Base-by-base conservation (phyloP, 1,140 invertebrate species). In the Uloborus diversus region DNA sequence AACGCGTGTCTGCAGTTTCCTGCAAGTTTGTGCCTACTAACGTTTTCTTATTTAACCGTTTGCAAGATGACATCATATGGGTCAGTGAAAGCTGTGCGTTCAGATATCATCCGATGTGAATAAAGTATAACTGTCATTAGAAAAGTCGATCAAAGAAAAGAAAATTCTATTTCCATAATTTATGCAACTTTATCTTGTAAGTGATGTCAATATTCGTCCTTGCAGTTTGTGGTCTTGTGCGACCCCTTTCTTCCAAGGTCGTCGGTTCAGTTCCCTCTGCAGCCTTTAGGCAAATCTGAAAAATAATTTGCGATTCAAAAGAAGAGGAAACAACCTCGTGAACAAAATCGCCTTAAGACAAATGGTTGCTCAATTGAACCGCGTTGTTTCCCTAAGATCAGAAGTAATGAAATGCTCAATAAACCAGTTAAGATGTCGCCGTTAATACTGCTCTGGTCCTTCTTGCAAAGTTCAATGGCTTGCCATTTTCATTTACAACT, bases 401-500 rank as follows among this genome's bases (percentile, higher is more conserved):
- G 28, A 66, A 76, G 73, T 76, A 76, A 76, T 76, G 73, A 76
- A 76, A 76, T 76, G 73, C 73, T 65, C 73, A 65, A 76, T 76
- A 76, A 76, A 76, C 73, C 73, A 76, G 73, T 76, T 76, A 76
- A 76, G 73, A 76, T 76, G 73, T 76, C 73, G 73, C 66, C 73
- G 73, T 76, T 76, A 76, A 65, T 76, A 65, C 73, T 62, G 47
- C 57, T 23, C 70, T 62, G 35, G 70, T 75, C 59, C 57, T 75
- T 75, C 68, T 76, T 32, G 32, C 47, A 56, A 56, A 76, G 73
- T 76, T 76, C 73, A 76, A 76, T 65, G 73, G 73, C 73, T 76
- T 27, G 47, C 61, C 73, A 76, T 76, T 76, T 76, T 76, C 73
- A 76, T 76, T 76, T 76, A 76, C 73, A 76, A 66, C 73, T 62